phyloP scores from a whole-genome alignment of 2,113 vertebrate species.

The Perca fluviatilis region DNA sequence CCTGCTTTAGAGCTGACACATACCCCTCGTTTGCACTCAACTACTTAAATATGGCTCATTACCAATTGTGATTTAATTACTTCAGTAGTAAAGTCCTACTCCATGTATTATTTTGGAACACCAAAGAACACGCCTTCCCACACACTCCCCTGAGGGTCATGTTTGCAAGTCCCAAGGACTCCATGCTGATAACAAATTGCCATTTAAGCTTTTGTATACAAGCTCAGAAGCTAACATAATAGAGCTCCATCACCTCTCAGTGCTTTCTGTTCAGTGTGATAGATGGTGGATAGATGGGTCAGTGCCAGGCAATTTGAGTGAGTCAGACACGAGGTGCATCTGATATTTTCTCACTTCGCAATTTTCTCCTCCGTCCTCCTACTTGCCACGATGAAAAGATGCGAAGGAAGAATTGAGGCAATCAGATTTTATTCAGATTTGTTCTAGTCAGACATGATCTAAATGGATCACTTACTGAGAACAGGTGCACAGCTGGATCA shows the following conservation, averaged over 20 bases:
- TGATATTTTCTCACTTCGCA: slow-evolving; percentile 22
- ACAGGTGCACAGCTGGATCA: not conserved
- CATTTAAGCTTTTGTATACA: slow-evolving; percentile 34
- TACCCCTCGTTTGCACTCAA: not conserved
- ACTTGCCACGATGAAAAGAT: slow-evolving; percentile 24
- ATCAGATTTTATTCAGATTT: slow-evolving; percentile 10
- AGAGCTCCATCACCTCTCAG: slow-evolving; percentile 1
- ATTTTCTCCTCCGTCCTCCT: slow-evolving; percentile 18
- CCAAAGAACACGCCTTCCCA: not conserved
- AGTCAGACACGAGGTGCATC: slow-evolving; percentile 50
- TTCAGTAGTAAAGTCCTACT: not conserved
- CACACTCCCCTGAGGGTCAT: not conserved
- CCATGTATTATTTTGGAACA: not conserved
- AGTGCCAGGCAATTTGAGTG: slow-evolving; percentile 43
- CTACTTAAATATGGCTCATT: not conserved
- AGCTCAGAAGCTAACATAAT: slow-evolving; percentile 23
- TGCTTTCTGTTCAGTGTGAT: slow-evolving; percentile 33
- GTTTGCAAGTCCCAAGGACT: slow-evolving; percentile 21
- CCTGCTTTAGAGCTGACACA: not conserved
- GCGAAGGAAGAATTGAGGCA: slow-evolving; percentile 7
- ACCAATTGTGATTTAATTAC: not conserved
- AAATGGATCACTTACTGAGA: slow-evolving; percentile 5
- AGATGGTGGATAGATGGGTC: slow-evolving; percentile 36
- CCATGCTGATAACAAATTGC: slow-evolving; percentile 40
- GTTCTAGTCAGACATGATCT: not conserved